Conservation (phyloP, 2,113 vertebrate genomes). For the Amblyornis subalaris region DNA sequence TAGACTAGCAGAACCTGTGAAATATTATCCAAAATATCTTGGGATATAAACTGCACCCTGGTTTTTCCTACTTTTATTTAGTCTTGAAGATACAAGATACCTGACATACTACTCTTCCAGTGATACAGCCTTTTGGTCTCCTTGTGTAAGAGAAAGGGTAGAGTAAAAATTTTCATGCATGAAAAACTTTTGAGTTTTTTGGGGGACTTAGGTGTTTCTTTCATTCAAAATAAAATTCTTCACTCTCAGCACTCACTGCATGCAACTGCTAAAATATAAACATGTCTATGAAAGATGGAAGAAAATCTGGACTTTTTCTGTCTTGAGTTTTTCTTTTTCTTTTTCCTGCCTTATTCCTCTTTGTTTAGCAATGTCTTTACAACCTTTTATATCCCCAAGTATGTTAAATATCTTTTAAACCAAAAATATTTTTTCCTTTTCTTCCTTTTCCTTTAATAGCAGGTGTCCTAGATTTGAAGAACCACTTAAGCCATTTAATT, state of each 20-base stretch:
- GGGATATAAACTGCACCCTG: background rate
- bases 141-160: background rate
- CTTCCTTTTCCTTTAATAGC: background rate
- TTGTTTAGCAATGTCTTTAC: background rate
- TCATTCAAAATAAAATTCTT: background rate
- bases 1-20: background rate
- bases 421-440: background rate
- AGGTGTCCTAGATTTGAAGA: background rate
- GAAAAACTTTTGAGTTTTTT: background rate
- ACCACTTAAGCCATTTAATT: background rate
- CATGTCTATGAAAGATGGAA: background rate
- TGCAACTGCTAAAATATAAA: background rate
- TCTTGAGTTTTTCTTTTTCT: background rate
- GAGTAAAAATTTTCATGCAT: background rate
- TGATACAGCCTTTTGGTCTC: background rate
- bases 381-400: background rate
- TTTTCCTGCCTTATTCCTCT: background rate
- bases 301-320: background rate
- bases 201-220: background rate
- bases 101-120: background rate
- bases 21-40: background rate
- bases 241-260: background rate
- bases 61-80: background rate
- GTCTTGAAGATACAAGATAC: background rate
- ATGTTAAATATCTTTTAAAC: background rate